phyloP scores from a whole-genome alignment of 2,113 vertebrate species.

The Anoplopoma fimbria region DNA sequence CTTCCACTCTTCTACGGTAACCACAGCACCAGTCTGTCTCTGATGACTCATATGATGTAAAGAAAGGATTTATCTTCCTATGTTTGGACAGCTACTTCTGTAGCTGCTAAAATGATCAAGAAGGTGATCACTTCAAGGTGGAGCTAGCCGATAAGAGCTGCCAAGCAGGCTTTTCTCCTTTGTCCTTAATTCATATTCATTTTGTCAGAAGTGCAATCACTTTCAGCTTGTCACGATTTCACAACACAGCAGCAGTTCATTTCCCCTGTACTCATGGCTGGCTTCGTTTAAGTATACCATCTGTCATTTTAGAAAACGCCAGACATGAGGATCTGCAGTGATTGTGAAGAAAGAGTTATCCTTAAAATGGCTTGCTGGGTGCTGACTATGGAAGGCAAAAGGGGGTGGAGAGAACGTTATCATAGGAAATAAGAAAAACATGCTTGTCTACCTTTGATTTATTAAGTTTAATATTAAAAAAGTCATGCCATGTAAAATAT shows the following conservation, averaged over 20 bases:
- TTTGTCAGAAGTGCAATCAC: slow-evolving; percentile 18
- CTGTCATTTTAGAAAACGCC: slow-evolving; percentile 19
- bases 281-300: slow-evolving; percentile 23
- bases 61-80: neutral
- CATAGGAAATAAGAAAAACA: neutral
- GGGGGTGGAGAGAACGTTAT: neutral
- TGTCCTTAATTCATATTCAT: slow-evolving; percentile 21
- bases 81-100: neutral
- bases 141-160: slow-evolving; percentile 22
- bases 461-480: neutral
- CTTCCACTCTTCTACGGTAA: neutral
- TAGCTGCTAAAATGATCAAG: neutral
- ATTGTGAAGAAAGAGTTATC: slow-evolving; percentile 1
- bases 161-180: neutral
- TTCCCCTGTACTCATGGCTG: slow-evolving; percentile 11
- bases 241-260: neutral
- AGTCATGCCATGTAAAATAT: neutral
- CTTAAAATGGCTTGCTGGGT: neutral
- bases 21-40: neutral
- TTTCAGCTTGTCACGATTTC: slow-evolving; percentile 10
- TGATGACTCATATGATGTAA: neutral
- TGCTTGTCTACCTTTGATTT: neutral
- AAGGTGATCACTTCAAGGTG: slow-evolving; percentile 2
- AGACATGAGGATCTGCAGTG: slow-evolving; percentile 2
- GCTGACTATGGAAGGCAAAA: neutral